Percentiles rank a stretch among this genome's conserved stretches.
These are phyloP conservation scores for Brachypalpus laphriformis DNA, from an alignment of 2,888 invertebrate species.

Conservation along the genomic window DNA sequence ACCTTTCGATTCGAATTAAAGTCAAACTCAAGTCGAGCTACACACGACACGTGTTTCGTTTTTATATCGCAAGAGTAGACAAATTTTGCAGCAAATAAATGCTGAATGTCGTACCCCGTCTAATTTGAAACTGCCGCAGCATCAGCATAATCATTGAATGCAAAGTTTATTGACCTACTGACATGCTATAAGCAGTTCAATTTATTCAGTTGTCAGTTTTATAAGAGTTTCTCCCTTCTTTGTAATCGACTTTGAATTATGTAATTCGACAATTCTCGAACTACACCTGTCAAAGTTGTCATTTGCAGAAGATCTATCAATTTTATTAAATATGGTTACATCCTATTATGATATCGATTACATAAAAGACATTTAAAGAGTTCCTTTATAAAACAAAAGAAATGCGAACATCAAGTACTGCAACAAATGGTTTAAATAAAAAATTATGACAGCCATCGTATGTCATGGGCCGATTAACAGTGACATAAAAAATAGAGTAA, in stretches of 20 bases:
- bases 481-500: background rate
- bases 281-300: background rate
- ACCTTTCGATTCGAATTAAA: background rate
- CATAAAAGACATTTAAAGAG: background rate
- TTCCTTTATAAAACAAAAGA: background rate
- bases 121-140: background rate
- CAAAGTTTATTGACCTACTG: background rate
- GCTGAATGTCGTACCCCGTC: background rate
- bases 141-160: background rate
- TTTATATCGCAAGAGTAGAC: too few species aligned
- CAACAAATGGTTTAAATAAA: background rate
- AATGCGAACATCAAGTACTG: background rate
- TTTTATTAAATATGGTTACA: background rate
- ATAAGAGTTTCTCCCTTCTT: background rate
- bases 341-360: background rate
- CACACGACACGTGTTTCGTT: background rate
- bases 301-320: background rate
- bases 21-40: background rate
- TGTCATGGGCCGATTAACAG: conserved; percentile 3
- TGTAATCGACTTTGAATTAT: background rate
- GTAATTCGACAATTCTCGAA: background rate
- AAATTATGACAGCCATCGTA: background rate
- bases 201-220: background rate
- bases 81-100: background rate
- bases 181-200: background rate